A percentile compares a stretch with the other conserved stretches of the same genome.
phyloP scores from a whole-genome alignment of 2,888 invertebrate species.

The Agrotis puta region DNA sequence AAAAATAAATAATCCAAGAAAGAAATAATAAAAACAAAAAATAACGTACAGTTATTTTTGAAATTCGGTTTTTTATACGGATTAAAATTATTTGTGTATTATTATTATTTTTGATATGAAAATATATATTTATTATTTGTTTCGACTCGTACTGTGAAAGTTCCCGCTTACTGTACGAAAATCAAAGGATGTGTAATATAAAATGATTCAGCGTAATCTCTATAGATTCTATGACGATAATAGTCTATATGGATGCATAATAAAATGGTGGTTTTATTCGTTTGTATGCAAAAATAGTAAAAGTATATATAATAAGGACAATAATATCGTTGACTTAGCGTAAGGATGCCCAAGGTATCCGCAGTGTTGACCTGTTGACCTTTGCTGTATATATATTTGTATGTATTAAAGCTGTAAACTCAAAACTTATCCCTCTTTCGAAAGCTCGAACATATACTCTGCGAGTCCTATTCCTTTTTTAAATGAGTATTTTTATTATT shows the following conservation, averaged over 20 bases:
- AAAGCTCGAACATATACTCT: constrained; percentile 72
- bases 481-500: constrained; percentile 41
- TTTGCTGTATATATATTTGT: constrained; percentile 77
- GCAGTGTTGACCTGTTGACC: constrained; percentile 87
- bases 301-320: constrained; percentile 87
- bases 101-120: constrained; percentile 60
- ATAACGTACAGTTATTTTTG: constrained; percentile 72
- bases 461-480: constrained; percentile 74
- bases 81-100: constrained; percentile 76
- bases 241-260: constrained; percentile 84
- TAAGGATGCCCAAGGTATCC: constrained; percentile 90
- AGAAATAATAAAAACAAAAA: constrained; percentile 71
- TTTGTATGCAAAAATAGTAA: constrained; percentile 89
- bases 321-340: constrained; percentile 87
- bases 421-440: constrained; percentile 89
- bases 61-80: constrained; percentile 77
- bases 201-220: constrained; percentile 79
- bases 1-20: constrained; percentile 72
- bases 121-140: constrained; percentile 66
- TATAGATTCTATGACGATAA: constrained; percentile 78
- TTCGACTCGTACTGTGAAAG: constrained; percentile 69
- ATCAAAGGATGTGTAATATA: constrained; percentile 80
- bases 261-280: constrained; percentile 85
- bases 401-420: constrained; percentile 84
- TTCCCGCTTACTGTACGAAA: constrained; percentile 83